phyloP scores from a whole-genome alignment of 2,797 vertebrate genomes.

The Cossypha caffra region DNA sequence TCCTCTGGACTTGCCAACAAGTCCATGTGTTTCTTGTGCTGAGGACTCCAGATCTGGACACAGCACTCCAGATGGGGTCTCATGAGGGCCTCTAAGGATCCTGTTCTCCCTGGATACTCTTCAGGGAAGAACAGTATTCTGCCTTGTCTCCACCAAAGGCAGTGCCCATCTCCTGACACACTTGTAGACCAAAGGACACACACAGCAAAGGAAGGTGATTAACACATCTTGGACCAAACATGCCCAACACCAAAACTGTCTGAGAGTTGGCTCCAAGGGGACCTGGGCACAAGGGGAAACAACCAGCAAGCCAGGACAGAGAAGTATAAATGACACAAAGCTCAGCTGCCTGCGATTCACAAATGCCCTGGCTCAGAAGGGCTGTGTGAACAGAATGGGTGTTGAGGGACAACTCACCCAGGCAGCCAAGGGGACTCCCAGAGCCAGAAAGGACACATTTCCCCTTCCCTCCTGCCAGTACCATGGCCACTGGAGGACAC shows the following conservation, averaged over 20 bases:
- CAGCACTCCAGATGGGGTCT: not conserved
- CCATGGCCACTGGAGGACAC: not conserved
- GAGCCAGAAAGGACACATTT: not conserved
- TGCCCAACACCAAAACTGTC: not conserved
- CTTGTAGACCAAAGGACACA: not conserved
- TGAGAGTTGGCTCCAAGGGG: rapidly evolving
- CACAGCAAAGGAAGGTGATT: not conserved
- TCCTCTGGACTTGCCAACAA: not conserved
- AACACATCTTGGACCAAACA: not conserved
- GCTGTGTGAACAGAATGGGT: not conserved
- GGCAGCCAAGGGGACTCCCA: not conserved
- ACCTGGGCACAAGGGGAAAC: not conserved
- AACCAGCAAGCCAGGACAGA: not conserved
- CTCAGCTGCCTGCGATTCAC: not conserved
- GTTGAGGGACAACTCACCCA: not conserved
- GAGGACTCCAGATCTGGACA: not conserved
- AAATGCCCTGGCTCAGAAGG: rapidly evolving
- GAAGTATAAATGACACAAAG: not conserved
- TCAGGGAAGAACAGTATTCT: not conserved
- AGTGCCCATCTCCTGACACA: not conserved
- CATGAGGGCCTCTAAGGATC: not conserved
- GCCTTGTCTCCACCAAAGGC: not conserved
- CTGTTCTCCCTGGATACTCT: not conserved
- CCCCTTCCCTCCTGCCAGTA: not conserved
- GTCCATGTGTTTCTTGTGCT: not conserved